A percentile compares a stretch with the other conserved stretches of the same genome.
Conservation (phyloP, 2,888 invertebrate species). For the Heteromyza rotundicornis region DNA sequence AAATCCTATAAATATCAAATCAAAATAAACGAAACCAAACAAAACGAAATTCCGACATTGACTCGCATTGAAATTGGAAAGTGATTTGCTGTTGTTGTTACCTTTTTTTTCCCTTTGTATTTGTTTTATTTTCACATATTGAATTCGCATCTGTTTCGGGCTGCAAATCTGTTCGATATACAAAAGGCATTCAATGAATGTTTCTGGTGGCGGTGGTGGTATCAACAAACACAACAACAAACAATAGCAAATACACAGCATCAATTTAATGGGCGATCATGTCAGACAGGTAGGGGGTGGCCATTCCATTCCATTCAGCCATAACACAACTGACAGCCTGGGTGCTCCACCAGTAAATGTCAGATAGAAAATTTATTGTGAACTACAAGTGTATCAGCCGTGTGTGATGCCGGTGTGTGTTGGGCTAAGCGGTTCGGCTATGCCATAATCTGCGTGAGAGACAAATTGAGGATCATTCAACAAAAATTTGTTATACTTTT, state of each 20-base stretch:
- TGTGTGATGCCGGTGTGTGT: background rate
- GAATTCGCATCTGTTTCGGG: no score
- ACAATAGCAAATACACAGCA: background rate
- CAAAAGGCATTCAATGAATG: no score
- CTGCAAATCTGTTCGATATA: no score
- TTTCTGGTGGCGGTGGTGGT: no score
- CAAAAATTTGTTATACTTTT: background rate
- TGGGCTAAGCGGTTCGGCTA: background rate
- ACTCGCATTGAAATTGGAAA: no score
- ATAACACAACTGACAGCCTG: background rate
- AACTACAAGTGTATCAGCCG: background rate
- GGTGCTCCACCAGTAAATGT: background rate
- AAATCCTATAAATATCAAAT: no score
- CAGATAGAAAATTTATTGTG: background rate
- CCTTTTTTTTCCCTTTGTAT: no score
- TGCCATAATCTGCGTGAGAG: background rate
- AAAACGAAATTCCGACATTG: no score
- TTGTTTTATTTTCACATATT: no score
- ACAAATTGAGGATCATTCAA: slow-evolving; percentile 6
- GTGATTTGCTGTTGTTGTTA: no score
- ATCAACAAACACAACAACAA: background rate
- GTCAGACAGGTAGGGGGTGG: background rate
- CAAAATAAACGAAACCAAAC: no score
- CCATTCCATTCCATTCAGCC: background rate
- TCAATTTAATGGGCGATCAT: background rate